These are phyloP conservation scores for Oreochromis spilurus DNA, from an alignment of 2,113 vertebrate species.

Conservation along the genomic window DNA sequence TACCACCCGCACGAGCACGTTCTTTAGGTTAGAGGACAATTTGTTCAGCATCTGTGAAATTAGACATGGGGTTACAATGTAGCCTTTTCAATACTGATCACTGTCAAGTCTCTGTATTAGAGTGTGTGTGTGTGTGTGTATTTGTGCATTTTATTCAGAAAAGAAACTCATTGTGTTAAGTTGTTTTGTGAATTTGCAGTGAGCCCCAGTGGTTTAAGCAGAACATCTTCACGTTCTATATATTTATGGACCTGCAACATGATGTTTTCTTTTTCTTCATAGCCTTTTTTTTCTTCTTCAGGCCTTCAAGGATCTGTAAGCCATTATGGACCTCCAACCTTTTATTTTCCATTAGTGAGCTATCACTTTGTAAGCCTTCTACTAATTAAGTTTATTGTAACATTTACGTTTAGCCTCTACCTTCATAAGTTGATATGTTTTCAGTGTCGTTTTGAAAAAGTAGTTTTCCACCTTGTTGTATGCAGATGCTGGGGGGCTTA, in stretches of 20 bases:
- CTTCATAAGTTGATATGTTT: not conserved
- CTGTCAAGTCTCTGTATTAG: conserved; percentile 31
- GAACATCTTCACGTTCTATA: not conserved
- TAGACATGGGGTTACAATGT: conserved; percentile 67
- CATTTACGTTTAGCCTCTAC: not conserved
- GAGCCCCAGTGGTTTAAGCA: not conserved
- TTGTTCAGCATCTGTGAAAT: conserved; percentile 73
- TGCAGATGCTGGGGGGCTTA: not conserved
- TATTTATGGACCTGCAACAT: not conserved
- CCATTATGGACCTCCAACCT: not conserved
- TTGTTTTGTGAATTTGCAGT: not conserved
- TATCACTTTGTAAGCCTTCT: not conserved
- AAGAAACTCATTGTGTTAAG: not conserved
- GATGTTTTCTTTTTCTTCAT: not conserved
- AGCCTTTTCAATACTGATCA: conserved; percentile 66
- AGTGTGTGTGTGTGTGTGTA: not conserved
- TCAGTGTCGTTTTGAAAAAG: not conserved
- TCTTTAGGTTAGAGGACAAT: conserved; percentile 62
- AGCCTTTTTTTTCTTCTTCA: too few relatives aligned
- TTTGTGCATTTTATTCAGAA: not conserved
- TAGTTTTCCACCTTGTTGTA: not conserved
- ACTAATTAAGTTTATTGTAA: not conserved
- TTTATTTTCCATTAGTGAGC: not conserved
- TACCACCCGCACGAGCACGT: conserved; percentile 22
- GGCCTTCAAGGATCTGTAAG: not conserved